Conservation (phyloP, 1,140 invertebrate genomes). For the Lethocerus indicus region DNA sequence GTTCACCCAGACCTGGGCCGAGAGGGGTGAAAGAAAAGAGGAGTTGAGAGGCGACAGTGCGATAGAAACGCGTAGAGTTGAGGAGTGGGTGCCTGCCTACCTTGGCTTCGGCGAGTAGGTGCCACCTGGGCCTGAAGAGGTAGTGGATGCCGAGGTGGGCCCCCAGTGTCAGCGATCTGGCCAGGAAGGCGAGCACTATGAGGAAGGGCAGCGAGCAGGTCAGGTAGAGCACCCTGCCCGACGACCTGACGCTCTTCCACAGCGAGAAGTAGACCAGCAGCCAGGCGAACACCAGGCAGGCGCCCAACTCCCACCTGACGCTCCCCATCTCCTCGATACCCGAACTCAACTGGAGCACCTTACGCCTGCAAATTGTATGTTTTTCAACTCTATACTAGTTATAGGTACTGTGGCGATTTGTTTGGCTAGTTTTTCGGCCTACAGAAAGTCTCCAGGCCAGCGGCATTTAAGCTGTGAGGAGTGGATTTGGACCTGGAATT, state of each 20-base stretch:
- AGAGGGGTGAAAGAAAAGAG: neutral
- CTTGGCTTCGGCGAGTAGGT: constrained; percentile 62
- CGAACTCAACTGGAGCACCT: constrained; percentile 62
- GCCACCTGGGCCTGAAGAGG: constrained; percentile 79
- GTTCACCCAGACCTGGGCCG: constrained; percentile 64
- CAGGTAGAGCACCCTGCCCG: constrained; percentile 64
- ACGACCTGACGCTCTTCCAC: constrained; percentile 81
- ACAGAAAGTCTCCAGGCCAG: no score
- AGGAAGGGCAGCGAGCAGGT: constrained; percentile 74
- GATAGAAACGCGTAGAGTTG: neutral
- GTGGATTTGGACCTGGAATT: no score
- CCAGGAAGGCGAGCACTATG: constrained; percentile 62
- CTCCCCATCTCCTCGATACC: constrained; percentile 67
- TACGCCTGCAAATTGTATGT: constrained; percentile 47
- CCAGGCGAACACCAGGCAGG: constrained; percentile 74
- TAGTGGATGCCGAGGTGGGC: constrained; percentile 59
- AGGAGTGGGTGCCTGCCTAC: constrained; percentile 31
- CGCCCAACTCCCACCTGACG: constrained; percentile 70
- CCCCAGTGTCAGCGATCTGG: constrained; percentile 60
- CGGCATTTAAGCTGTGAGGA: no score
- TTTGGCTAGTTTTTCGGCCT: no score
- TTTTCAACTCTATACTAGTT: constrained; percentile 5
- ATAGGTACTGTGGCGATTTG: neutral
- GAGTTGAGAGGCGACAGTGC: no score
- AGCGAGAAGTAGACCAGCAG: constrained; percentile 81